Evolutionary conservation across 1,140 invertebrate species (phyloP), one percentile per base, ranked within the genome.

Genomic region (Phymastichus coffea): DNA sequence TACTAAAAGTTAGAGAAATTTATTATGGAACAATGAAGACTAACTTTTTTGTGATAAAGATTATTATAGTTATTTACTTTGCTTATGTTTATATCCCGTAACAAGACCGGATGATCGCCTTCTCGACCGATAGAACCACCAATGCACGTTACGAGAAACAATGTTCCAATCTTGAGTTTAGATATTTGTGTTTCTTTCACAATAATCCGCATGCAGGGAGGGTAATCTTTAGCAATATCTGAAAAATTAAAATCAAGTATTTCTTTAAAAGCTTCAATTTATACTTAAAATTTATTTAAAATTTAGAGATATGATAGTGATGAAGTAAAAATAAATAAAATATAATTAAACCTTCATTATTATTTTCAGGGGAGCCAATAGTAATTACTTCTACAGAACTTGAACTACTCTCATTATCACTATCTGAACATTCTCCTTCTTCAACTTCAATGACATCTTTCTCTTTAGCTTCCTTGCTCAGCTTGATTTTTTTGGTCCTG

Each of bases 131-230:
- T 74, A 1, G 87, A 87, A 9, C 91, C 94, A 40, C 94, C 94
- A 65, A 87, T 89, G 74, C 85, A 95, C 7, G 93, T 92, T 4
- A 97, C 84, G n/a, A 97, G 74, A 69, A 89, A 92, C 22, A 97
- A 79, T 33, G 85, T 87, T 4, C 94, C 94, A 44, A 87, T 73
- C 75, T 88, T 88, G 14, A 96, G 64, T 57, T 84, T 83, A 25
- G 83, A 68, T 41, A 88, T 64, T 54, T 81, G 84, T 0, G 92
- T 92, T 68, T 91, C 85, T 63, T 86, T 84, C 0, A 96, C 88
- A 53, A 96, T 89, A n/a, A 94, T 82, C 19, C 94, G 81, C 75
- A 97, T 88, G 66, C 92, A 94, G 0, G 94, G 93, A 12, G 92
- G 90, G 80, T 89, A 91, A 40, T 82, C 82, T 72, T 85, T 87